Percentiles rank a stretch among this genome's conserved stretches.
Conservation (phyloP, 2,797 vertebrate genomes). For the Peromyscus melanophrys region DNA sequence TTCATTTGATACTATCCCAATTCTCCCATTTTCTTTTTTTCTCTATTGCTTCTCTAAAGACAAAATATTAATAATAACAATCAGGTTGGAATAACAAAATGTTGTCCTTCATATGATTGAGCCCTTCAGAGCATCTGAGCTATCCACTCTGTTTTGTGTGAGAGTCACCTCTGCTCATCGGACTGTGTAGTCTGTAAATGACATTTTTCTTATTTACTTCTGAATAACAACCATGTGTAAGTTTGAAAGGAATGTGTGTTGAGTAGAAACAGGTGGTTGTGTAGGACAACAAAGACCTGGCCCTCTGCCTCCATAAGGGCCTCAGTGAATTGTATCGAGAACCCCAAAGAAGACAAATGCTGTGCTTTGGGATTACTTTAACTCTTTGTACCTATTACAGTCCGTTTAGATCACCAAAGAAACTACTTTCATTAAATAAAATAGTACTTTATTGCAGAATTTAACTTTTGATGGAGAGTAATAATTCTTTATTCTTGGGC, state of each 20-base stretch:
- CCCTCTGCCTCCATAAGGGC: background rate
- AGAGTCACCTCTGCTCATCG: slow-evolving; percentile 7
- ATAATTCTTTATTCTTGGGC: background rate
- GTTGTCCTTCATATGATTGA: background rate
- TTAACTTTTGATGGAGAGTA: background rate
- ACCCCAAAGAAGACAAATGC: background rate
- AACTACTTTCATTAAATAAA: background rate
- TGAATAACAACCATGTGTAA: background rate
- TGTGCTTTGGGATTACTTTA: background rate
- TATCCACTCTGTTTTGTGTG: background rate
- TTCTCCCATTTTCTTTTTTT: slow-evolving; percentile 28
- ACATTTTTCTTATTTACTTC: slow-evolving; percentile 43
- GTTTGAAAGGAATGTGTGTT: background rate
- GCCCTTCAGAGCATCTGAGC: background rate
- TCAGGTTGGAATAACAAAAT: background rate
- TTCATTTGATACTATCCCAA: slow-evolving; percentile 36
- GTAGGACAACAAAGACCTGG: background rate
- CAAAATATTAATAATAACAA: slow-evolving; percentile 4
- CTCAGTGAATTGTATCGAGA: background rate
- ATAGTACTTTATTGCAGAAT: background rate
- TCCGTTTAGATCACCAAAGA: background rate
- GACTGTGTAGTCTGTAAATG: background rate
- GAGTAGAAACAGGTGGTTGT: background rate
- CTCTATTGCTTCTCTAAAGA: background rate
- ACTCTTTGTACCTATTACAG: background rate